Base-by-base conservation (phyloP, 1,140 invertebrate species). In the Drosophila sechellia region DNA sequence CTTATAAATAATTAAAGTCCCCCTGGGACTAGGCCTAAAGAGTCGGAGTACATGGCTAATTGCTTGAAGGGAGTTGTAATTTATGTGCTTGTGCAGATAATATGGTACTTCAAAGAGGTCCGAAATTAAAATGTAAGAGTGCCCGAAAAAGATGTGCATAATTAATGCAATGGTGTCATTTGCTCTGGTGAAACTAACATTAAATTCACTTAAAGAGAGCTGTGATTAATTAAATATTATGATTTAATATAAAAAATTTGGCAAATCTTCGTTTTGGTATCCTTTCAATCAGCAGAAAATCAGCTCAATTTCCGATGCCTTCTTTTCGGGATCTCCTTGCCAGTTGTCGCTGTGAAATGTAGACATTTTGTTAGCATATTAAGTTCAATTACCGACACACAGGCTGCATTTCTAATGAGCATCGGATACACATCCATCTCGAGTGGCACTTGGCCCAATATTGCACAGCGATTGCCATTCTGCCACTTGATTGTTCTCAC, bases 361-460 rank as follows among this genome's bases (percentile, higher is more conserved):
- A 72, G 76, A 79, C 71, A 64, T 72, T 81, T 77, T 74, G 81
- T 78, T 78, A 78, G 52, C 40, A 50, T 85, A 81, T 85, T 78
- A 73, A 66, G 68, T 81, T 81, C 81, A 85, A 85, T 85, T 85
- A 78, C 77, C 81, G 49, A 60, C 54, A 73, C 81, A 85, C 81
- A 55, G 45, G 59, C 58, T 77, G 81, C 81, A 85, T 86, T 74
- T 59, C 76, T 70, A 61, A 85, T 86, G 81, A 81, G 72, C 22
- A 52, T 34, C 48, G 40, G 43, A 50, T 20, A 17, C n/a, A 10
- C 15, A 65, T 61, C 35, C 49, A 27, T 17, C 37, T 60, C 31
- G 12, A 60, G 57, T 65, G 63, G 25, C 66, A 48, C 43, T 71
- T 42, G 15, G 11, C 5, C 12, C 11, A 37, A 48, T 15, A 15